phyloP scores from a whole-genome alignment of 1,140 invertebrate genomes.

The Solenopsis invicta region DNA sequence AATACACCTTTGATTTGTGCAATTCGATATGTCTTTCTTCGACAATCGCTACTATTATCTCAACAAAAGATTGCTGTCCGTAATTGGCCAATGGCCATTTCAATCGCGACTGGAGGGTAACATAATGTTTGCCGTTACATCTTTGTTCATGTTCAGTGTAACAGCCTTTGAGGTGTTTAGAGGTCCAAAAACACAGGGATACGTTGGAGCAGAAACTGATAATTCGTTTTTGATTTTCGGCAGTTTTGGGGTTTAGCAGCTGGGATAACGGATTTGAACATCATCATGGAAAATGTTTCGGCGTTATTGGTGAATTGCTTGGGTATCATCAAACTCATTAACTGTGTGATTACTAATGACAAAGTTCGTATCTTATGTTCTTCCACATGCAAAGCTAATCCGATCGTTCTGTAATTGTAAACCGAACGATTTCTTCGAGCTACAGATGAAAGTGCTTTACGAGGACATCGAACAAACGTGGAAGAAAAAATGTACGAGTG shows the following conservation, averaged over 20 bases:
- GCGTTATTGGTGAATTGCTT: not conserved
- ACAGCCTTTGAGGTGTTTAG: constrained; percentile 11
- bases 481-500: not conserved
- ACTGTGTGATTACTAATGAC: constrained; percentile 17
- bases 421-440: constrained; percentile 15
- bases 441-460: constrained; percentile 23
- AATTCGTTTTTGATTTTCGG: not conserved
- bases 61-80: constrained; percentile 3
- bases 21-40: constrained; percentile 33
- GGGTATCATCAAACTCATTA: constrained; percentile 19
- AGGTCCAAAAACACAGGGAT: not conserved
- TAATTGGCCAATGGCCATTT: constrained; percentile 41
- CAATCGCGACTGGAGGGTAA: constrained; percentile 17
- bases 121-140: not conserved
- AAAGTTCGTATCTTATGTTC: constrained; percentile 33
- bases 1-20: not conserved
- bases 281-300: constrained; percentile 28
- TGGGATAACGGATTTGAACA: constrained; percentile 32
- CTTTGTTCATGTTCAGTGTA: constrained; percentile 2
- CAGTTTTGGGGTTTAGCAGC: not conserved
- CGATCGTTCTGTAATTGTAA: constrained; percentile 1
- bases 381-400: not conserved
- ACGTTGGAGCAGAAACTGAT: not conserved
- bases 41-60: constrained; percentile 43
- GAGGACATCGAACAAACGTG: constrained; percentile 12